These are phyloP conservation scores for Hyperoplus lanceolatus DNA, from an alignment of 2,797 vertebrate genomes.

Conservation along the genomic window DNA sequence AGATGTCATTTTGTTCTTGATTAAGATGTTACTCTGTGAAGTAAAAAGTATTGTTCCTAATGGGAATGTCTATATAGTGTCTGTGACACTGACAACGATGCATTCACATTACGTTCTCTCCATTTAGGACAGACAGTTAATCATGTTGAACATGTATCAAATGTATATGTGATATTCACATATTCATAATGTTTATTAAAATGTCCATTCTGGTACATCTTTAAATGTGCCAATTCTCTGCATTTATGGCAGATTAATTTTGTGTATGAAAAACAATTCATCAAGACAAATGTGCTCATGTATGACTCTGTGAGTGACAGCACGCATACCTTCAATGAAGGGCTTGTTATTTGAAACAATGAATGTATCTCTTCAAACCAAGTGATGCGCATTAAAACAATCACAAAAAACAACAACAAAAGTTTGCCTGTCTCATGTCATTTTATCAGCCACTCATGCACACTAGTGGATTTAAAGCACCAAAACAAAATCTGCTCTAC, in stretches of 20 bases:
- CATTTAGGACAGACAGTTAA: slow-evolving; percentile 18
- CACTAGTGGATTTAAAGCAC: background rate
- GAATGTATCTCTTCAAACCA: slow-evolving; percentile 81
- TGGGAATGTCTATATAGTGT: slow-evolving; percentile 32
- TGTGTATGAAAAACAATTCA: slow-evolving; percentile 2
- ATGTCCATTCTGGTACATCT: slow-evolving; percentile 16
- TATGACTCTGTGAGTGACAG: slow-evolving; percentile 68
- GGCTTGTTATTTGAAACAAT: slow-evolving; percentile 50
- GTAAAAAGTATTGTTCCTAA: slow-evolving; percentile 31
- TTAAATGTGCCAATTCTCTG: slow-evolving; percentile 38
- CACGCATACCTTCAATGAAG: slow-evolving; percentile 73
- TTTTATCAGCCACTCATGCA: background rate
- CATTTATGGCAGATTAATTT: slow-evolving; percentile 55
- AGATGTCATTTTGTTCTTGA: background rate
- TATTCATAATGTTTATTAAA: slow-evolving; percentile 11
- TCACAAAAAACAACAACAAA: slow-evolving; percentile 67
- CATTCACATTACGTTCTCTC: slow-evolving; percentile 20
- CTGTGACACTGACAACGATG: slow-evolving; percentile 7
- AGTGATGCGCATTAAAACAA: slow-evolving; percentile 82
- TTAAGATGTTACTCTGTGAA: slow-evolving; percentile 39
- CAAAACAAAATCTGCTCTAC: background rate
- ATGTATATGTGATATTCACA: slow-evolving; percentile 50
- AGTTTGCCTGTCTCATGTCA: background rate
- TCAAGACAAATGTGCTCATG: slow-evolving; percentile 57
- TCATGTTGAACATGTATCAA: slow-evolving; percentile 55